Base-by-base conservation (phyloP, 1,140 invertebrate genomes). In the Melipona quadrifasciata region DNA sequence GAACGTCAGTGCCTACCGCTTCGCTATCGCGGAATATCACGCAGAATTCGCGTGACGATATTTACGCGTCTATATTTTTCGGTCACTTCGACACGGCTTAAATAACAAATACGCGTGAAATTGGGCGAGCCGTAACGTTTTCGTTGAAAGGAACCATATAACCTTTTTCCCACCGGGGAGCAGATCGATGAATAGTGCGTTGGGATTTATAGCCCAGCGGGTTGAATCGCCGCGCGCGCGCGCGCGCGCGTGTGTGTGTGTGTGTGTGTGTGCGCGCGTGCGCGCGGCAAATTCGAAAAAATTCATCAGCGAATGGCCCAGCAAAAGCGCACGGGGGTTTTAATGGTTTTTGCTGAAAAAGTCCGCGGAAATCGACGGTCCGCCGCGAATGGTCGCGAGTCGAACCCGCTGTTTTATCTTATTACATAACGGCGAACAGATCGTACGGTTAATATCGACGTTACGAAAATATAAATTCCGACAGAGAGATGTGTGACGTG, bases 401-500 rank as follows among this genome's bases (percentile, higher is more conserved):
- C 19, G 8, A 47, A 53, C 72, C 47, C 27, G 24, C 57, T 53
- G 65, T 67, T 79, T 89, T 89, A 85, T 87, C 74, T 87, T 87
- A 89, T 89, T 89, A 83, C 53, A 47, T 31, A 31, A 24, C 31
- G 68, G 58, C 19, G 34, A 34, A 19, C 67, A 34, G 34, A 64
- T 57, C 61, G 31, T 58, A 77, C 27, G 39, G 24, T 58, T n/a
- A 61, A n/a, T 53, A 64, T 75, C 77, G 51, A 65, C 61, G 74
- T 75, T 31, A 47, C 39, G n/a, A 17, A 87, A 83, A 85, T 90
- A 82, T 51, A 85, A 85, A 89, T 87, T 89, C 53, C 34, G 17
- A 21, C 39, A 8, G 8, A 31, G 31, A 31, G 31, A 31, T 31
- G 27, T 16, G 8, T 67, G 47, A 21, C 27, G 55, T 76, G 24